phyloP scores from a whole-genome alignment of 2,113 vertebrate genomes.

The Desmodus rotundus region DNA sequence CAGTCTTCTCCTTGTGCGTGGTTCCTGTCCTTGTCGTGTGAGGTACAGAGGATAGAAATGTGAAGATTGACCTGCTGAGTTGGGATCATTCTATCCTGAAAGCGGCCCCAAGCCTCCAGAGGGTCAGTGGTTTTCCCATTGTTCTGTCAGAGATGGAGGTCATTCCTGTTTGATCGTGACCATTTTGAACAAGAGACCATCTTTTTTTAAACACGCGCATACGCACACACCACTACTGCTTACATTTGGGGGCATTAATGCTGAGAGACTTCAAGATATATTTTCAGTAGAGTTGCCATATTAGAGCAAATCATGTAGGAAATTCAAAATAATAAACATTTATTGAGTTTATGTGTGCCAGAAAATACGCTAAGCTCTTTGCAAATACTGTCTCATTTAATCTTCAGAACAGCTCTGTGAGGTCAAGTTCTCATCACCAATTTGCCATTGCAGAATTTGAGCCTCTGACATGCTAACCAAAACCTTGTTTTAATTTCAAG shows the following conservation, averaged over 20 bases:
- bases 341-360: neutral
- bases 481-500: neutral
- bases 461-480: neutral
- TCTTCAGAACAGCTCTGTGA: neutral
- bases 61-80: neutral
- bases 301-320: slow-evolving; percentile 14
- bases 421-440: neutral
- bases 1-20: neutral
- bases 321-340: slow-evolving; percentile 32
- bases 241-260: neutral
- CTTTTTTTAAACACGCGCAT: too few relatives aligned
- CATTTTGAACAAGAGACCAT: neutral
- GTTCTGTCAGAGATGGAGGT: neutral
- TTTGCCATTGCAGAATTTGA: slow-evolving; percentile 9
- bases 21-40: neutral
- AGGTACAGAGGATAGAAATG: slow-evolving; percentile 11
- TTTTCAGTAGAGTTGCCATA: slow-evolving; percentile 8
- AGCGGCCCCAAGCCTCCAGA: neutral
- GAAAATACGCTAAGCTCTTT: neutral
- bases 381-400: slow-evolving; percentile 16
- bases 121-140: slow-evolving; percentile 21
- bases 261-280: neutral
- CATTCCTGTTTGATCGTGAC: neutral
- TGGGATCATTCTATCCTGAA: neutral
- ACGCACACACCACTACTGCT: neutral